A percentile compares a stretch with the other conserved stretches of the same genome.
Conservation (phyloP, 2,888 invertebrate genomes). For the Diogma glabrata region DNA sequence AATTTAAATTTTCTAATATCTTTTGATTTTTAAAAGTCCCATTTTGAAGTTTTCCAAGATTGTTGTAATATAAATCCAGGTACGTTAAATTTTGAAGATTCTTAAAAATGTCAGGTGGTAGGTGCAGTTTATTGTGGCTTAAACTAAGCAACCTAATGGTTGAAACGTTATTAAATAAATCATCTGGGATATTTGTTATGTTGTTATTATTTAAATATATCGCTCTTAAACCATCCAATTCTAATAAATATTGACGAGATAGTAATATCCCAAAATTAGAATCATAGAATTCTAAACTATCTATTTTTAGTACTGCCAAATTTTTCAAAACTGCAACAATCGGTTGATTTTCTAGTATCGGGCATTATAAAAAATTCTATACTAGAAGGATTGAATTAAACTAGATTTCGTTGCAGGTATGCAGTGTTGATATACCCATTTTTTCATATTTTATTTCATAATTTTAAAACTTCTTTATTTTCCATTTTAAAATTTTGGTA, state of each 20-base stretch:
- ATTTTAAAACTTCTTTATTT: too few species aligned
- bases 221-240: conserved; percentile 42
- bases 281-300: conserved; percentile 40
- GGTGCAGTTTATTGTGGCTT: conserved; percentile 44
- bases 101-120: conserved; percentile 45
- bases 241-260: conserved; percentile 44
- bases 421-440: too few species aligned
- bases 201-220: conserved; percentile 51
- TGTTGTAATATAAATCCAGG: conserved; percentile 55
- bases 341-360: conserved; percentile 35
- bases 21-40: conserved; percentile 49
- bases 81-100: conserved; percentile 44
- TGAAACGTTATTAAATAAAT: conserved; percentile 47
- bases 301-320: conserved; percentile 31
- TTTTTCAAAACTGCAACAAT: conserved; percentile 32
- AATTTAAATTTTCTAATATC: conserved; percentile 47
- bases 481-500: too few species aligned
- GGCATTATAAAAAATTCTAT: too few species aligned
- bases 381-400: too few species aligned
- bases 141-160: conserved; percentile 54
- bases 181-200: conserved; percentile 46
- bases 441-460: too few species aligned
- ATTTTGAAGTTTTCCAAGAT: conserved; percentile 46
- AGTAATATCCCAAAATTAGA: conserved; percentile 43
- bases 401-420: too few species aligned